Base-by-base conservation (phyloP, 2,888 invertebrate genomes). In the Antheraea assamensis region DNA sequence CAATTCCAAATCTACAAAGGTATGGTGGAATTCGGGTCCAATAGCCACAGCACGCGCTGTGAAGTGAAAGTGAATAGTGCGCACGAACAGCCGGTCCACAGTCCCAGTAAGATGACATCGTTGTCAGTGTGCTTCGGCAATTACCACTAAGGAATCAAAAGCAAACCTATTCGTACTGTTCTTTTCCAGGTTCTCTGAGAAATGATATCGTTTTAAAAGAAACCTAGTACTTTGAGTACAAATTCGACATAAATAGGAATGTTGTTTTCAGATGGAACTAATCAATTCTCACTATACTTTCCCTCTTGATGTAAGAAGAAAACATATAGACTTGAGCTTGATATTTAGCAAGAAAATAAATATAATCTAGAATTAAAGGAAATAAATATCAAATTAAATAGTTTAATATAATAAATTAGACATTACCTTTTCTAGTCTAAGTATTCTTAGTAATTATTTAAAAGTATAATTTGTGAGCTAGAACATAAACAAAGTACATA, bases 31-130 rank as follows among this genome's bases (percentile, higher is more conserved):
- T 61, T n/a, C n/a, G 79, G 80, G 84, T 85, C 85, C 86, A 86
- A 87, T 87, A 87, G 89, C 87, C 85, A 84, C 87, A 87, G 89
- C 88, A 87, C 89, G 90, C 89, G 88, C 85, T 85, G 85, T 84
- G 87, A 93, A 94, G 94, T 94, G 94, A 94, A 94, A 94, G 94
- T 94, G 92, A 93, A 91, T 85, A 89, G 86, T 86, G 89, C 90
- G 90, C 93, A 92, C 93, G 93, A 92, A 92, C 92, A 85, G 83
- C 79, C 90, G 85, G 85, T 83, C 84, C 86, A 87, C 86, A 91
- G 91, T 91, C 92, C 93, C 93, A 93, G 92, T 92, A 93, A 93
- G 92, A 93, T 91, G 92, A 92, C 92, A 90, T 88, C 87, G 87
- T 86, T 89, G 91, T 94, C 93, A 93, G 92, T 93, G 93, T 94